Percentiles rank a stretch among this genome's conserved stretches.
Evolutionary conservation across 2,113 vertebrate genomes (phyloP).

Genomic region (Kobus ellipsiprymnus): DNA sequence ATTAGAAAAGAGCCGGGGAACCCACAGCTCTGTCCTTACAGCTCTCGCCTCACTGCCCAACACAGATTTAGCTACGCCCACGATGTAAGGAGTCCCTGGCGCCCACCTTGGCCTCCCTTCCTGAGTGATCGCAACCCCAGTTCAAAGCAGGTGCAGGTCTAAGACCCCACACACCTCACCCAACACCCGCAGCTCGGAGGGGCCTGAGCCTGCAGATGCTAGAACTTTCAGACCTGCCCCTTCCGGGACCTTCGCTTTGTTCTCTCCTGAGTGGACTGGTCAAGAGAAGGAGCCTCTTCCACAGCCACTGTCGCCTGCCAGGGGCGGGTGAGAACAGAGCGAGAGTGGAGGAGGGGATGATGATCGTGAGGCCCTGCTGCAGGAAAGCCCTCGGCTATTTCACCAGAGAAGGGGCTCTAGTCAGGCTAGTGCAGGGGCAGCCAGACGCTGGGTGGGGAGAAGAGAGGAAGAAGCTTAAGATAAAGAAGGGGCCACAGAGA

Average conservation of each 20-base stretch:
- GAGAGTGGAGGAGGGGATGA: neutral
- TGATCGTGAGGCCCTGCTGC: neutral
- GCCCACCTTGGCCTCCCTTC: neutral
- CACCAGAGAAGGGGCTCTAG: neutral
- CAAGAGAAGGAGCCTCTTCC: neutral
- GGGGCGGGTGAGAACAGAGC: neutral
- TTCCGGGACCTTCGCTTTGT: neutral
- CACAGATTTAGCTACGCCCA: neutral
- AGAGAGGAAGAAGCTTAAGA: neutral
- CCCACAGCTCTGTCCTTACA: neutral
- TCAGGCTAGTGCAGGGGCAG: neutral
- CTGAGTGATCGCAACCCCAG: neutral
- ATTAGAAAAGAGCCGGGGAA: too few relatives aligned
- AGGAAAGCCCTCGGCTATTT: neutral
- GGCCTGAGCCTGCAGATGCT: neutral
- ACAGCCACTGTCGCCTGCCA: neutral
- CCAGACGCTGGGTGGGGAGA: neutral
- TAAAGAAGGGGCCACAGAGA: neutral
- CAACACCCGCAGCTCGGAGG: neutral
- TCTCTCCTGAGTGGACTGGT: neutral
- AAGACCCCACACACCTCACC: neutral
- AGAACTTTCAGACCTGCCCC: neutral
- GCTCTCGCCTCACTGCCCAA: neutral
- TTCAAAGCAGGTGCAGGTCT: neutral
- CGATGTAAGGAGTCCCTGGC: neutral